phyloP scores from a whole-genome alignment of 2,113 vertebrate genomes.

The Charina bottae region DNA sequence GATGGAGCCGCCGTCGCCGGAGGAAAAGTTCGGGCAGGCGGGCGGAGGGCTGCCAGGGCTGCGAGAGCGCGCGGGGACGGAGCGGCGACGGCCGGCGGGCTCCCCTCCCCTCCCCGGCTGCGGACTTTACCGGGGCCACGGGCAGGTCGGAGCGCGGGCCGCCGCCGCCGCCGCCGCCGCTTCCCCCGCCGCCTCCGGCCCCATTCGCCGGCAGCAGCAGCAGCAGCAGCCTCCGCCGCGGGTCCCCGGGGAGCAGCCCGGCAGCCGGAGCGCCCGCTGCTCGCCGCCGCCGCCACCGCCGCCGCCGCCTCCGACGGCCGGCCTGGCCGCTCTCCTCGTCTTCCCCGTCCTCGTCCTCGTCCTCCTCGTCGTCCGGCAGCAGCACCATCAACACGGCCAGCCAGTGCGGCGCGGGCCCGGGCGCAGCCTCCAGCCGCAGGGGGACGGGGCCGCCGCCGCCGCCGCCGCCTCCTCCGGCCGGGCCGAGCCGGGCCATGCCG shows the following conservation, averaged over 20 bases:
- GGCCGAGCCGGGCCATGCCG: slow-evolving; percentile 40
- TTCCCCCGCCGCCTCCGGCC: background rate
- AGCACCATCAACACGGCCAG: slow-evolving; percentile 27
- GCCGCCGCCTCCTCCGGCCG: slow-evolving; percentile 11
- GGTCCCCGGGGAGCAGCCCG: slow-evolving; percentile 14
- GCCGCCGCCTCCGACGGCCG: background rate
- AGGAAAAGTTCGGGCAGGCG: slow-evolving; percentile 17
- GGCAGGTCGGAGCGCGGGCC: background rate
- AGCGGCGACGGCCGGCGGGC: too few relatives aligned
- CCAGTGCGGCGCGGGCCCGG: slow-evolving; percentile 21
- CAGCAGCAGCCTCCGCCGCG: slow-evolving; percentile 23
- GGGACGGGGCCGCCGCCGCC: slow-evolving; percentile 6
- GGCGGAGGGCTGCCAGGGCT: background rate
- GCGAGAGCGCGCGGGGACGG: background rate
- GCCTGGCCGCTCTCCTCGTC: background rate
- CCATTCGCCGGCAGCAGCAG: slow-evolving; percentile 21
- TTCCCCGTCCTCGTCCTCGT: too few relatives aligned
- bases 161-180: background rate
- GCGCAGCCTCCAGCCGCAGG: background rate
- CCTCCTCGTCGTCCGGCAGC: slow-evolving; percentile 13
- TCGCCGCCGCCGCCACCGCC: background rate
- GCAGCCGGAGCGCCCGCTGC: background rate
- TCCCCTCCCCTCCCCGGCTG: background rate
- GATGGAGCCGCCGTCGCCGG: too few relatives aligned
- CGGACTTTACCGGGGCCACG: slow-evolving; percentile 13